These are phyloP conservation scores for Lasioglossum lativentre DNA, from an alignment of 2,888 invertebrate genomes.

Conservation along the genomic window DNA sequence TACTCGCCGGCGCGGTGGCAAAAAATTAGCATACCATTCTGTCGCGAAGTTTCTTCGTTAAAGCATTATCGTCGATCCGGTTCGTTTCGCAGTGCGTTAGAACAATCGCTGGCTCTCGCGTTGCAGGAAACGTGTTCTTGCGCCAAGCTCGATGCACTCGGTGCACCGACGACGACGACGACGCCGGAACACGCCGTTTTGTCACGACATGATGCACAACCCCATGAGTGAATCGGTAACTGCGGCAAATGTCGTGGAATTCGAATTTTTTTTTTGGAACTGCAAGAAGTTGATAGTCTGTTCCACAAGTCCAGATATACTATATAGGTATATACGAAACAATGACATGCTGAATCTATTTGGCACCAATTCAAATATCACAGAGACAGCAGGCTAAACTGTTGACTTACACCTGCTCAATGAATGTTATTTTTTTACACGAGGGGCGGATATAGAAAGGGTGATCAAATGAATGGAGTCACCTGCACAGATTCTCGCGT, in stretches of 20 bases:
- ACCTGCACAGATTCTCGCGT: too few species aligned
- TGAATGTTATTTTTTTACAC: not conserved
- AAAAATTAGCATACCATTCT: constrained; percentile 27
- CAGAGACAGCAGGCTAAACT: not conserved
- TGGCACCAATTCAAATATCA: not conserved
- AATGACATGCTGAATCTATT: not conserved
- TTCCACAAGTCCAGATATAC: too few species aligned
- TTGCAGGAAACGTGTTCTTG: constrained; percentile 15
- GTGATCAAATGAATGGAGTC: too few species aligned
- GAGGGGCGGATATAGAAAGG: too few species aligned
- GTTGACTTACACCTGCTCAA: not conserved
- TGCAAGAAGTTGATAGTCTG: not conserved
- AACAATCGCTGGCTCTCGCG: not conserved
- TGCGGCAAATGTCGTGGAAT: not conserved
- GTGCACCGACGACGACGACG: not conserved
- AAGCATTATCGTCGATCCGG: constrained; percentile 7
- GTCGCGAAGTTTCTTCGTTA: not conserved
- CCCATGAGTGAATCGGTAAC: not conserved
- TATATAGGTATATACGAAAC: not conserved
- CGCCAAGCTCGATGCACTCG: not conserved
- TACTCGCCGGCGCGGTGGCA: not conserved
- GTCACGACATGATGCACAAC: constrained; percentile 3
- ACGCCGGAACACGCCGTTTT: constrained; percentile 18
- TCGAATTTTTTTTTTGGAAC: not conserved
- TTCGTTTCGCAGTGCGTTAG: not conserved